Conservation (phyloP, 2,888 invertebrate genomes). For the Ellobium chinense region DNA sequence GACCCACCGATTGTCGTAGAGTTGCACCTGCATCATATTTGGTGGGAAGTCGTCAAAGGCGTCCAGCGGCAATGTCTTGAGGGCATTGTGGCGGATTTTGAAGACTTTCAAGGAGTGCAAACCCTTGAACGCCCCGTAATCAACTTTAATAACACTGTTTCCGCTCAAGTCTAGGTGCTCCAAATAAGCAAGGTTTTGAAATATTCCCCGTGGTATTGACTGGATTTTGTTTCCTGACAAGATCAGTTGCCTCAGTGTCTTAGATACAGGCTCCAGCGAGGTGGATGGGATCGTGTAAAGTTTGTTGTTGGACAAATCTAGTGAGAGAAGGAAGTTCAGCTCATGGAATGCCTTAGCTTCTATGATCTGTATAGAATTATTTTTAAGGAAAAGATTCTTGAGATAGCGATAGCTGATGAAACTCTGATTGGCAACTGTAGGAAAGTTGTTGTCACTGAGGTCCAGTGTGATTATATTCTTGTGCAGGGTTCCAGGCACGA, state of each 20-base stretch:
- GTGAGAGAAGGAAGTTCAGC: constrained; percentile 54
- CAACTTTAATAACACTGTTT: constrained; percentile 64
- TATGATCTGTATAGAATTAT: constrained; percentile 63
- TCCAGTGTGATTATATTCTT: constrained; percentile 63
- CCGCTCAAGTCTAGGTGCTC: constrained; percentile 64
- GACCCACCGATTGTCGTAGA: constrained; percentile 71
- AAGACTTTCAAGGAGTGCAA: constrained; percentile 56
- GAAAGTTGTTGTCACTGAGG: constrained; percentile 64
- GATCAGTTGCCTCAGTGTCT: constrained; percentile 55
- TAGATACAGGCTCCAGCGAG: constrained; percentile 56
- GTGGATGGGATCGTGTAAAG: constrained; percentile 56
- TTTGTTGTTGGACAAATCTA: constrained; percentile 65
- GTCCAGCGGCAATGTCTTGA: constrained; percentile 58
- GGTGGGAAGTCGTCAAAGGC: constrained; percentile 59
- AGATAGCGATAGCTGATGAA: constrained; percentile 68
- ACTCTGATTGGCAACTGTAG: constrained; percentile 53
- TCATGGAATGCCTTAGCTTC: constrained; percentile 57
- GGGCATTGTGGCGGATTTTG: constrained; percentile 58
- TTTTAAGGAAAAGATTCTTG: constrained; percentile 61
- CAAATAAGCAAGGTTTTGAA: constrained; percentile 56
- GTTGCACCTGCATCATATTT: constrained; percentile 56
- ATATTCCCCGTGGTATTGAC: constrained; percentile 58
- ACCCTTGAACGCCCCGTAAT: constrained; percentile 59
- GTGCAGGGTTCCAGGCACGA: constrained; percentile 66
- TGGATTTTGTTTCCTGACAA: constrained; percentile 63